Evolutionary conservation across 2,888 invertebrate species (phyloP).

Genomic region (Idaea biselata): DNA sequence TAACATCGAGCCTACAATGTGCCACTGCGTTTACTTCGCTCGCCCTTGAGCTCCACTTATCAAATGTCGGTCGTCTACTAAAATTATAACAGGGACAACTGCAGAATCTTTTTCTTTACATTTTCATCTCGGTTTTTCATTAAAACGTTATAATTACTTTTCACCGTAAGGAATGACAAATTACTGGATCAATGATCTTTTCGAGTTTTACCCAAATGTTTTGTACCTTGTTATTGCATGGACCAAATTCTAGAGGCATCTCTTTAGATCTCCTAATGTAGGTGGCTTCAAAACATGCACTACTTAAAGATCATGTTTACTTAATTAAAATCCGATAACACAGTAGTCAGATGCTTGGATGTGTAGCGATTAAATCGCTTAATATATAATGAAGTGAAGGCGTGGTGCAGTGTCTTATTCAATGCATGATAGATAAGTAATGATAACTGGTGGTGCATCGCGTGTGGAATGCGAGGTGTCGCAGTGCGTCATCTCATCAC

Average conservation of each 20-base stretch:
- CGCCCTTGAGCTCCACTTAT: not conserved
- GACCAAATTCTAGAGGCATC: not conserved
- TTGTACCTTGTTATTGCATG: not conserved
- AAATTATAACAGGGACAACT: not conserved
- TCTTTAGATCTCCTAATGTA: not conserved
- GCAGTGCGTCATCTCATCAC: not conserved
- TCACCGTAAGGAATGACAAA: not conserved
- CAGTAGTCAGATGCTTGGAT: not conserved
- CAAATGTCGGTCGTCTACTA: not conserved
- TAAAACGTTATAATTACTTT: not conserved
- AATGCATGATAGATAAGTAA: not conserved
- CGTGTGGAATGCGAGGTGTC: slow-evolving; percentile 2
- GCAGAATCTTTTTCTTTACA: not conserved
- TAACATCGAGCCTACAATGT: not conserved
- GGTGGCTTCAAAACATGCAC: not conserved
- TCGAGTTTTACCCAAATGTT: not conserved
- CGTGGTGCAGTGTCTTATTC: not conserved
- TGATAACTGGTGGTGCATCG: not conserved
- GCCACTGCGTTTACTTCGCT: not conserved
- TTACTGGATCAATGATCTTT: not conserved
- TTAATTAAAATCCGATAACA: not conserved
- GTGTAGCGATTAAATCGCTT: not conserved
- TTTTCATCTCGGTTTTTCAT: not conserved
- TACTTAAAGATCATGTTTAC: not conserved
- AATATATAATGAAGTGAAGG: not conserved